These are phyloP conservation scores for Beris morrisii DNA, from an alignment of 2,888 invertebrate species.

Conservation along the genomic window DNA sequence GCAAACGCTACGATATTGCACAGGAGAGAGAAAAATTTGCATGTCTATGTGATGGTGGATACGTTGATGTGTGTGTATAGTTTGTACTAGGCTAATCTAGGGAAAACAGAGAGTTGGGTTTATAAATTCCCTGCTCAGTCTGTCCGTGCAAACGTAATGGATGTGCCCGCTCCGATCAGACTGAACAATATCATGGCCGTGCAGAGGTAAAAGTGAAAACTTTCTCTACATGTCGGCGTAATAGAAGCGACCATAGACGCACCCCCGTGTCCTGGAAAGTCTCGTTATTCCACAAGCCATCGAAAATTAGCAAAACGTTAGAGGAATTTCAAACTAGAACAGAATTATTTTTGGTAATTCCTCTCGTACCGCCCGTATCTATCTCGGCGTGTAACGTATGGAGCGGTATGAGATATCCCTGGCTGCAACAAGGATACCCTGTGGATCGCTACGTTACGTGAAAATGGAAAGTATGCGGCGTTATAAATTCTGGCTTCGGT, in stretches of 20 bases:
- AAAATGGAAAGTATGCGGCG: constrained; percentile 19
- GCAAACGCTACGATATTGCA: background rate
- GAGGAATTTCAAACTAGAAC: constrained; percentile 10
- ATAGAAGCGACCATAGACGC: no score
- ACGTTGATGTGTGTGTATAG: background rate
- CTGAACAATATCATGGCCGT: no score
- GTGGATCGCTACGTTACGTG: constrained; percentile 4
- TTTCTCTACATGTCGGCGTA: no score
- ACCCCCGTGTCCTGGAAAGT: no score
- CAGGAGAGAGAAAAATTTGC: no score
- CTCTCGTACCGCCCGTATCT: background rate
- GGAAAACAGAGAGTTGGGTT: background rate
- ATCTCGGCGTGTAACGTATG: background rate
- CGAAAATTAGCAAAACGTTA: constrained; percentile 13
- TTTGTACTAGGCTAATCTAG: background rate
- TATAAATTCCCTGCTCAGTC: constrained; percentile 7
- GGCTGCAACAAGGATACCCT: background rate
- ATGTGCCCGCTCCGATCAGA: background rate
- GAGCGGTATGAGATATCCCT: background rate
- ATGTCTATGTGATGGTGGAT: no score
- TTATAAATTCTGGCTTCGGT: constrained; percentile 30
- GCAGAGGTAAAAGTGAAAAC: no score
- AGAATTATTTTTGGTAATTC: constrained; percentile 10
- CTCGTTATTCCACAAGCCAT: background rate
- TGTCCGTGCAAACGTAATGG: background rate